Base-by-base conservation (phyloP, 2,113 vertebrate species). In the Oncorhynchus kisutch region DNA sequence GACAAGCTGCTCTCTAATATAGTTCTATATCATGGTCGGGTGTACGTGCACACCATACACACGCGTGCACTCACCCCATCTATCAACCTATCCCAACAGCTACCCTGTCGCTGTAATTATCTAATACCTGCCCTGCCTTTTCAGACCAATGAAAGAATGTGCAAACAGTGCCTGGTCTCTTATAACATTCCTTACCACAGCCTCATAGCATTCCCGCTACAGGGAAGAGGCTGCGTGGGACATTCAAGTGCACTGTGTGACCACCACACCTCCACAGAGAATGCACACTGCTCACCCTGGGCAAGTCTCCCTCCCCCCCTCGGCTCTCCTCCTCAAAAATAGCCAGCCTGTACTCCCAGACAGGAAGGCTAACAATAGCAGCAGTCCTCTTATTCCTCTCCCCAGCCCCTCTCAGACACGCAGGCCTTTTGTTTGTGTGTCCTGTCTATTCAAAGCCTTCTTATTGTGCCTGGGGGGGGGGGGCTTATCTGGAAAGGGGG, bases 401-500 rank as follows among this genome's bases (percentile, higher is more conserved):
- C 16, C 49, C 72, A 5, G 25, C 65, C 73, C 13, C 70, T 57
- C 69, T 49, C 72, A 72, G 51, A 45, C 39, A 45, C 39, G 9
- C 39, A 45, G 39, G 51, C 48, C 27, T 67, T 27, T 64, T 14
- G 66, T 68, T 78, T 85, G 27, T 27, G 27, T 34, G 76, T 87
- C 45, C 24, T 0, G 39, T 18, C 83, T 91, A 91, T 91, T 90
- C 90, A 85, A 78, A 83, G 87, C 74, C 51, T 54, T 72, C 74
- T 62, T 86, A 81, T 45, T 45, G 39, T 45, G 39, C 34, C 70
- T 62, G 51, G 48, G 77, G 1, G 31, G 31, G 29, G 29, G 29
- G 29, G 29, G 29, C n/a, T n/a, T n/a, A n/a, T n/a, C n/a, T n/a
- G n/a, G n/a, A n/a, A n/a, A n/a, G 29, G 29, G 77, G 75, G 65